Base-by-base conservation (phyloP, 2,888 invertebrate species). In the Cheilosia soror region DNA sequence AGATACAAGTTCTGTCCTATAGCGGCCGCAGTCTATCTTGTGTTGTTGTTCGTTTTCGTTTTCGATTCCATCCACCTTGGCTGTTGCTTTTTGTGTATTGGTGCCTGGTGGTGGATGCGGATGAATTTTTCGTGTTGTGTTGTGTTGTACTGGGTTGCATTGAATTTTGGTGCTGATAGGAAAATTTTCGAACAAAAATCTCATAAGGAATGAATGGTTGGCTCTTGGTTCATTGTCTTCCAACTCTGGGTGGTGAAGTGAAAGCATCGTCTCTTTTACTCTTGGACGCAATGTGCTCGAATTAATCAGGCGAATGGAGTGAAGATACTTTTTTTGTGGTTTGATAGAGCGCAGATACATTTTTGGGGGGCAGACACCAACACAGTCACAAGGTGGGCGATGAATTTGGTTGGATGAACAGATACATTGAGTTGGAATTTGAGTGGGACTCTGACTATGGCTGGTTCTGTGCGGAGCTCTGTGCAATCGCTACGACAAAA, bases 291-390 rank as follows among this genome's bases (percentile, higher is more conserved):
- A 4, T 31, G 65, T 20, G 78, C 62, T 80, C 65, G 71, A 76
- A 71, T 84, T 69, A 68, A 69, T 75, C 65, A 73, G 78, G 66
- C 68, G 78, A 83, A 78, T 83, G 73, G 78, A 78, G 83, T 84
- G 69, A 71, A 84, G 65, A 63, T 84, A 75, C 25, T 55, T 69
- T 69, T 75, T 83, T 66, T 75, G 47, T 62, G 82, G 49, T 85
- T 85, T 80, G 75, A 85, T 80, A 85, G 81, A 85, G 85, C 85
- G 85, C 85, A 81, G 85, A 85, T 85, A 80, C 85, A 81, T 76
- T 81, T 85, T 69, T 55, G 29, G n/a, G 33, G 7, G 15, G 37
- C 37, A 37, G 37, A 29, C 2, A 69, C 80, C 55, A 76, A 78
- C 51, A 85, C 85, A 40, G n/a, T 9, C 27, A 72, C 53, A 85